A percentile compares a stretch with the other conserved stretches of the same genome.
phyloP scores from a whole-genome alignment of 2,113 vertebrate species.

The Laticauda laticaudata region DNA sequence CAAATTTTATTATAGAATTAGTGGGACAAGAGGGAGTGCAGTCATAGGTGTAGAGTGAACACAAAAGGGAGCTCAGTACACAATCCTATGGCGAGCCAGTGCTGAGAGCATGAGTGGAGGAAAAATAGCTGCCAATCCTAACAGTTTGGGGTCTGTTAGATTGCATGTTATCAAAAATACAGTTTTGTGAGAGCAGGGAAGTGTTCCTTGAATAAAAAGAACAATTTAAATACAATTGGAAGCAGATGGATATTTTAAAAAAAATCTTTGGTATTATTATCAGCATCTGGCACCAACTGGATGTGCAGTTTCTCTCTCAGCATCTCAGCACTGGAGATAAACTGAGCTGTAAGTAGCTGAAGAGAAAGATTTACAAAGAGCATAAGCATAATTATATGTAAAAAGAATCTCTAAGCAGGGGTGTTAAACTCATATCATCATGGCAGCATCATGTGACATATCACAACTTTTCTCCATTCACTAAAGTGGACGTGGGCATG shows the following conservation, averaged over 20 bases:
- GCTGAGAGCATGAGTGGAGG: too few species aligned
- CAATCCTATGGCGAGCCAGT: too few species aligned
- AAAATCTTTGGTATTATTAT: not conserved
- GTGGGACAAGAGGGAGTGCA: too few species aligned
- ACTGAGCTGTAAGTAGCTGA: not conserved
- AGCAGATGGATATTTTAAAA: not conserved
- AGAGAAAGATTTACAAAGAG: not conserved
- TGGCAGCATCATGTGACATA: rapidly evolving
- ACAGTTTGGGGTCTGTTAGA: not conserved
- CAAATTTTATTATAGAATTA: too few species aligned
- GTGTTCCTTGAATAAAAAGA: not conserved
- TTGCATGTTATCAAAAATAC: not conserved
- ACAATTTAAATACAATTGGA: not conserved
- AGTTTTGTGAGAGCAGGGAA: not conserved
- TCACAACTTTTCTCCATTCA: too few species aligned
- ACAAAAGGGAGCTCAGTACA: too few species aligned
- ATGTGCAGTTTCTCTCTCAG: not conserved
- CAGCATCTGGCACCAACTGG: not conserved
- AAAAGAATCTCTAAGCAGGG: not conserved
- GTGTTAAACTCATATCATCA: too few species aligned
- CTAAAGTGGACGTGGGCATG: too few species aligned
- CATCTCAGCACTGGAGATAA: not conserved
- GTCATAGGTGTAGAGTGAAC: too few species aligned
- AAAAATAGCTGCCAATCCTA: too few species aligned
- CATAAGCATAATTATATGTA: not conserved